These are phyloP conservation scores for Nephrotoma flavescens DNA, from an alignment of 2,888 invertebrate species.

Conservation along the genomic window DNA sequence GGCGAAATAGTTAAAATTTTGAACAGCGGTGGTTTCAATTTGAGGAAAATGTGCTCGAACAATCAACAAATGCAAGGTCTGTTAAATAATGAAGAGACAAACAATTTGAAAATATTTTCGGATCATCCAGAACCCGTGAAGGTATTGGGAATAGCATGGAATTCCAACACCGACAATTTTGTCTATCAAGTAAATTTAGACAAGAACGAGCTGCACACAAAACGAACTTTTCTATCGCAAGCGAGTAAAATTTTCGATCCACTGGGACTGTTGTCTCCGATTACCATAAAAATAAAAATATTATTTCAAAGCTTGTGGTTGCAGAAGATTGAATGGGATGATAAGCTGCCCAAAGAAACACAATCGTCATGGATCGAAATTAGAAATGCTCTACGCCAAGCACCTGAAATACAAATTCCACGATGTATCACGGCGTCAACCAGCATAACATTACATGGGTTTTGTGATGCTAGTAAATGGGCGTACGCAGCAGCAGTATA, in stretches of 20 bases:
- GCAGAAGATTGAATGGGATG: background rate
- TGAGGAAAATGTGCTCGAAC: background rate
- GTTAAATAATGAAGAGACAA: background rate
- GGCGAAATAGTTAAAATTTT: background rate
- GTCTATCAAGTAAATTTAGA: background rate
- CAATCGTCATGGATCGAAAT: background rate
- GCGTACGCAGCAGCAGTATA: background rate
- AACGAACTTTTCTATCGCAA: background rate
- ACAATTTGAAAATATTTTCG: background rate
- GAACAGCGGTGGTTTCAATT: background rate
- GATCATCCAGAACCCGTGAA: background rate
- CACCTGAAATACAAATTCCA: background rate
- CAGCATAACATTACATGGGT: background rate
- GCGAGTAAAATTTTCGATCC: background rate
- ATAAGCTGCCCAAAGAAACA: background rate
- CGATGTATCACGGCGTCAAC: background rate
- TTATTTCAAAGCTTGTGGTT: constrained; percentile 6
- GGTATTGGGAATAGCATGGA: background rate
- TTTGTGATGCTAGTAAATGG: background rate
- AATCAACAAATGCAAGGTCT: background rate
- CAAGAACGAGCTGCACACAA: background rate
- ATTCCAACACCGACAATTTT: background rate
- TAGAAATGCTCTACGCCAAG: background rate
- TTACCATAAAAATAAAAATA: background rate
- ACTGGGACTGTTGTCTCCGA: background rate